Percentiles rank a stretch among this genome's conserved stretches.
Evolutionary conservation across 2,888 invertebrate genomes (phyloP).

Genomic region (Tenodera sinensis): DNA sequence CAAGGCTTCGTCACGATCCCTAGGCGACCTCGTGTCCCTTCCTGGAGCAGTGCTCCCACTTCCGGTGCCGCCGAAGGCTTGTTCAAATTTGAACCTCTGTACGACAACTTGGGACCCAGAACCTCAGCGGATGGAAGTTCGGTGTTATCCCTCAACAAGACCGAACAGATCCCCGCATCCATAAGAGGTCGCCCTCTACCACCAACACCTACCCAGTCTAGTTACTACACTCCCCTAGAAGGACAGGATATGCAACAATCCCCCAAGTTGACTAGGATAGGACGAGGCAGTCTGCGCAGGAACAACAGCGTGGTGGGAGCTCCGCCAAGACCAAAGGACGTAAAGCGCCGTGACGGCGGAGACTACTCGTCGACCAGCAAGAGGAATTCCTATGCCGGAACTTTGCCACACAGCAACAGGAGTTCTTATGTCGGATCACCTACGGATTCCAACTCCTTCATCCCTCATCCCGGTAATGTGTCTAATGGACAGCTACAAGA

Average conservation of each 20-base stretch:
- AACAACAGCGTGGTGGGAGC: neutral
- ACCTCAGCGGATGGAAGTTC: slow-evolving; percentile 87
- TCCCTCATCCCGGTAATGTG: neutral
- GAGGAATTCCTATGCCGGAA: neutral
- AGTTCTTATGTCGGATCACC: neutral
- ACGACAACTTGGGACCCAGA: slow-evolving; percentile 79
- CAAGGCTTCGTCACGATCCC: slow-evolving; percentile 87
- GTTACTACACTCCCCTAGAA: slow-evolving; percentile 23
- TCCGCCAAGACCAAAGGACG: neutral
- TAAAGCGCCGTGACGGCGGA: neutral
- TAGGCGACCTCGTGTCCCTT: slow-evolving; percentile 74
- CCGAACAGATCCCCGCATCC: slow-evolving; percentile 35
- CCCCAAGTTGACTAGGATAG: neutral
- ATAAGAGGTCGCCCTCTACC: slow-evolving; percentile 32
- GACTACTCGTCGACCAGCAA: neutral
- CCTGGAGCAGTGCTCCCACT: slow-evolving; percentile 62
- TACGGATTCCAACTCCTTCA: neutral
- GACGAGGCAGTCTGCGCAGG: neutral
- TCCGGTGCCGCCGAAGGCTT: slow-evolving; percentile 39
- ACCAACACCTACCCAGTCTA: slow-evolving; percentile 55
- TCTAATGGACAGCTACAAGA: neutral
- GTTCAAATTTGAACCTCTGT: slow-evolving; percentile 64
- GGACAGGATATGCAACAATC: neutral
- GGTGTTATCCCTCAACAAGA: slow-evolving; percentile 71
- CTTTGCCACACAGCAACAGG: neutral